A percentile compares a stretch with the other conserved stretches of the same genome.
Conservation (phyloP, 2,797 vertebrate genomes). For the Iguana delicatissima region DNA sequence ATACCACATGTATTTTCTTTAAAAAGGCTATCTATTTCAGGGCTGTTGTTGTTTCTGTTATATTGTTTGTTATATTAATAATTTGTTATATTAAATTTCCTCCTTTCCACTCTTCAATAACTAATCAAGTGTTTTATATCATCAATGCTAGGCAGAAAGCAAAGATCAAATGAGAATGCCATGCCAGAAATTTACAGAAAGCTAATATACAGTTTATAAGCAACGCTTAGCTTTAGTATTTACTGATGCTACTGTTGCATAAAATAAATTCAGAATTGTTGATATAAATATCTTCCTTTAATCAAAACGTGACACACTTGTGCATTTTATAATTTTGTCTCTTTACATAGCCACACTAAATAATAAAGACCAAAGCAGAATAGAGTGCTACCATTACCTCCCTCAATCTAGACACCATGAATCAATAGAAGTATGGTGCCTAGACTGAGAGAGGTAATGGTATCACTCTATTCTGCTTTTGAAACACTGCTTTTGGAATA, state of each 20-base stretch:
- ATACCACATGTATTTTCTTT: background rate
- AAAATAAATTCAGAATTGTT: background rate
- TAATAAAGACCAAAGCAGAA: background rate
- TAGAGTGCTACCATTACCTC: too few relatives aligned
- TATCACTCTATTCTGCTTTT: too few relatives aligned
- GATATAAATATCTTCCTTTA: conserved; percentile 1
- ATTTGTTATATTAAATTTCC: background rate
- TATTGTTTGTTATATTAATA: background rate
- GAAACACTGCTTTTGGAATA: too few relatives aligned
- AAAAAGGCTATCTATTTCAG: too few relatives aligned
- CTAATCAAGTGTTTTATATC: background rate
- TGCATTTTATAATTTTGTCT: background rate
- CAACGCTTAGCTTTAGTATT: background rate
- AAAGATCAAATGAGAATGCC: background rate
- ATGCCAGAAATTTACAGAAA: background rate
- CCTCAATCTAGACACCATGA: too few relatives aligned
- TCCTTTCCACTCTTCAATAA: background rate
- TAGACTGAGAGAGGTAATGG: too few relatives aligned
- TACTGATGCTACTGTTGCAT: conserved; percentile 1
- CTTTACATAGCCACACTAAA: background rate
- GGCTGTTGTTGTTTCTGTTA: too few relatives aligned
- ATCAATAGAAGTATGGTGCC: too few relatives aligned
- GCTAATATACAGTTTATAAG: background rate
- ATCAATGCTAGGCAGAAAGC: background rate
- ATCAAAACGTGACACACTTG: background rate